Evolutionary conservation across 2,113 vertebrate species (phyloP), one percentile per base, ranked within the genome.

Genomic region (Microcebus ravelobensis): DNA sequence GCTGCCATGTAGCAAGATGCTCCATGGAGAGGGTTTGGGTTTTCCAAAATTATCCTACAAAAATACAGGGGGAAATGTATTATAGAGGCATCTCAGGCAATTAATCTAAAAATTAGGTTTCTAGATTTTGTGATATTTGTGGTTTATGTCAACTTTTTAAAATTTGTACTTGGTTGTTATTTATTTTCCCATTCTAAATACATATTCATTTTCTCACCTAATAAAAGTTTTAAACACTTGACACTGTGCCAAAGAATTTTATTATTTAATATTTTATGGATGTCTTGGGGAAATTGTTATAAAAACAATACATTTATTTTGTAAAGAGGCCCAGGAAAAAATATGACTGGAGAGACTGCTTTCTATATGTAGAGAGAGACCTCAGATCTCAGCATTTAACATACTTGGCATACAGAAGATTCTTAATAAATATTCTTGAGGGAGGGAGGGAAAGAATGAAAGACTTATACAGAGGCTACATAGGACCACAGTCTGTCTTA

Each of bases 171-270:
- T 89, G 42, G 39, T 20, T 85, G 29, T 96, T 86, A 81, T 63
- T 89, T 89, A 77, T 39, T 63, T 91, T 86, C 74, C 87, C n/a
- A 76, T 68, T 67, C 63, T 61, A 93, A 73, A 27, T 50, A 67
- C 61, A 50, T 59, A 52, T 29, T 74, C 12, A 67, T 48, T 48
- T 74, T 74, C 14, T 74, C 25, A 91, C 61, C 50, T 83, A 8
- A 89, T 52, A 95, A 42, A 71, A 29, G 21, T 45, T 45, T 59
- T 34, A 42, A 55, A 86, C 48, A 71, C 3, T 36, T 82, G 63
- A 81, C 45, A 94, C 14, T 67, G 21, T 91, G 11, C 21, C 36
- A 94, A 84, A 29, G 39, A 88, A 94, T 86, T 95, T 96, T 57
- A 42, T 73, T 88, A 61, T 88, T 42, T 23, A 79, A 34, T 85